A percentile compares a stretch with the other conserved stretches of the same genome.
Evolutionary conservation across 2,888 invertebrate genomes (phyloP).

Genomic region (Idaea biselata): DNA sequence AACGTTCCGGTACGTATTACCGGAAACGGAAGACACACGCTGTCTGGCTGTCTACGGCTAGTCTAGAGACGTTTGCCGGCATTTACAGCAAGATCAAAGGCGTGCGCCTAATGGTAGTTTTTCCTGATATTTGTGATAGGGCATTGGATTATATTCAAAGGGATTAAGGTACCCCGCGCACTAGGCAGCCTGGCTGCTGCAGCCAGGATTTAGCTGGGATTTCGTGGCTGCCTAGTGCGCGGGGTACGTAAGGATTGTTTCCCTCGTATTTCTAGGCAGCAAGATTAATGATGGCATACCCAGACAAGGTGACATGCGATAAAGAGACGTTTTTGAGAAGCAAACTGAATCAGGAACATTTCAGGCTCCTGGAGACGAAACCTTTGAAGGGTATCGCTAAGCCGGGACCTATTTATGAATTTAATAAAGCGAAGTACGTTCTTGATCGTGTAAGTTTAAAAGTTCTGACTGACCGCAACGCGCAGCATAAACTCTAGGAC

Average conservation of each 20-base stretch:
- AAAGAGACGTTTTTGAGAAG: constrained; percentile 84
- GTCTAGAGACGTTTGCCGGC: too few species aligned
- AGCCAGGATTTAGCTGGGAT: too few species aligned
- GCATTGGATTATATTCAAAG: background rate
- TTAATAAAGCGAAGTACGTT: constrained; percentile 49
- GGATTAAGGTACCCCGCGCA: background rate
- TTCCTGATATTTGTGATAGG: too few species aligned
- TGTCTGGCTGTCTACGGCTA: too few species aligned
- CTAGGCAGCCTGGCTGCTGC: too few species aligned
- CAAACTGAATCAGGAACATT: constrained; percentile 81
- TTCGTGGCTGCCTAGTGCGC: too few species aligned
- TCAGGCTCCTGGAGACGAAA: constrained; percentile 78
- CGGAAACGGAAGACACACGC: too few species aligned
- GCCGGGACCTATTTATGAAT: constrained; percentile 84
- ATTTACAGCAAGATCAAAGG: too few species aligned
- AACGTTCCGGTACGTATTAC: too few species aligned
- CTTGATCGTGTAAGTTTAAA: background rate
- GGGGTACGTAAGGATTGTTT: too few species aligned
- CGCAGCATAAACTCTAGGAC: background rate
- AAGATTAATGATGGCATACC: constrained; percentile 82
- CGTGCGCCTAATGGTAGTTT: too few species aligned
- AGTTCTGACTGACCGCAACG: too few species aligned
- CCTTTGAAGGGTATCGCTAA: constrained; percentile 82
- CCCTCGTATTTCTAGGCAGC: constrained; percentile 71
- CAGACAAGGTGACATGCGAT: constrained; percentile 82